Evolutionary conservation across 1,140 invertebrate species (phyloP).

Genomic region (Centruroides vittatus): DNA sequence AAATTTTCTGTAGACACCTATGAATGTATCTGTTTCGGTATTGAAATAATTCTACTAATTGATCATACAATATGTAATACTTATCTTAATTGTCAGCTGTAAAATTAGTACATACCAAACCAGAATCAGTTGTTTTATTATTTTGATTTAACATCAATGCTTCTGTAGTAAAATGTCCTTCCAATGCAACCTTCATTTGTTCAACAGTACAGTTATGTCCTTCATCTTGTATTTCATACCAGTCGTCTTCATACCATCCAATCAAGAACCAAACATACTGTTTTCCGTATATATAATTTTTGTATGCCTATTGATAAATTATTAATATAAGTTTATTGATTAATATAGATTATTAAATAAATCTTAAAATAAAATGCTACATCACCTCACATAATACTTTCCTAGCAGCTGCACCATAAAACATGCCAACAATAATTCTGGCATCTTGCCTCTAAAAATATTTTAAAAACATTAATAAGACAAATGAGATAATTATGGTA

Average conservation of each 20-base stretch:
- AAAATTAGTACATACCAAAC: conserved; percentile 46
- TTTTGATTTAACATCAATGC: conserved; percentile 97
- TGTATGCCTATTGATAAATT: conserved; percentile 44
- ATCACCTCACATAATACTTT: conserved; percentile 86
- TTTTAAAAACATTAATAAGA: conserved; percentile 11
- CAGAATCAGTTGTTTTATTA: conserved; percentile 72
- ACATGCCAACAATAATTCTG: conserved; percentile 91
- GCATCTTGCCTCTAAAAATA: conserved; percentile 70
- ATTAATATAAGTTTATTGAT: no score
- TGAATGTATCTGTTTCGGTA: no score
- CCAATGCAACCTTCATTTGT: conserved; percentile 82
- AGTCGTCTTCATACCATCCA: conserved; percentile 99
- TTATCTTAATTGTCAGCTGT: no score
- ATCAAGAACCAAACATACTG: conserved; percentile 99
- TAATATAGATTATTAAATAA: no score
- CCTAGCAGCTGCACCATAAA: conserved; percentile 92
- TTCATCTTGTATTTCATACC: conserved; percentile 86
- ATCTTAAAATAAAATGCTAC: not conserved
- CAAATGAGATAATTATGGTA: no score
- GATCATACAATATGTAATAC: no score
- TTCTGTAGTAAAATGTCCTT: conserved; percentile 95
- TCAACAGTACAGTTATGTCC: conserved; percentile 81
- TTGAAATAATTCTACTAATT: no score
- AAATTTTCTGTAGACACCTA: no score
- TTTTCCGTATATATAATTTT: conserved; percentile 84